Base-by-base conservation (phyloP, 1,140 invertebrate species). In the Pomacea maculata region DNA sequence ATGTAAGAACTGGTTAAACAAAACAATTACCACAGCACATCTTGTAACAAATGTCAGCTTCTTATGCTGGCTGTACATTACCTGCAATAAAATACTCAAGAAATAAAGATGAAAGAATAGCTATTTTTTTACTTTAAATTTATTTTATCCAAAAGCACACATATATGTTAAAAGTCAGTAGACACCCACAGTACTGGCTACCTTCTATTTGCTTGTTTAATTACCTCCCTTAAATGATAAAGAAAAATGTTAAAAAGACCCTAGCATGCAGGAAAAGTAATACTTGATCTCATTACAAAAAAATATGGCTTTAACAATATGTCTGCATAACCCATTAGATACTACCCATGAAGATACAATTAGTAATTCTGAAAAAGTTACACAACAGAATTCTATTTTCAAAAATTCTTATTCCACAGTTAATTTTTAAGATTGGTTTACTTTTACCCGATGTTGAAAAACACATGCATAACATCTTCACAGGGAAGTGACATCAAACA, bases 11-110 rank as follows among this genome's bases (percentile, higher is more conserved):
- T 2, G 34, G 34, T 45, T 45, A 61, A 19, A 55, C 11, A 74
- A 55, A 70, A 75, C 85, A 91, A 93, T 92, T 92, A 94, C 94
- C 92, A 96, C 93, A 78, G 93, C 92, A 78, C 93, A 93, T 71
- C 87, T 76, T 61, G 84, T 85, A 67, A 85, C 82, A 10, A 85
- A 73, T 80, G 88, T 88, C 4, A 85, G 75, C 64, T 88, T 87
- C 64, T 83, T 86, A 29, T 85, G 71, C 63, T 90, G 87, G 87
- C 89, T 88, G 83, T 88, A 88, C 71, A 90, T 82, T 29, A 89
- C 86, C 88, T 89, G 82, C 7, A 82, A 83, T 34, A 75, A 81
- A 71, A 57, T 52, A 55, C 0, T 15, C 54, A 55, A 11, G 9
- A 21, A 75, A 10, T 57, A 45, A 54, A 75, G 19, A 75, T 57